Evolutionary conservation across 2,113 vertebrate genomes (phyloP).

Genomic region (Falco punctatus): DNA sequence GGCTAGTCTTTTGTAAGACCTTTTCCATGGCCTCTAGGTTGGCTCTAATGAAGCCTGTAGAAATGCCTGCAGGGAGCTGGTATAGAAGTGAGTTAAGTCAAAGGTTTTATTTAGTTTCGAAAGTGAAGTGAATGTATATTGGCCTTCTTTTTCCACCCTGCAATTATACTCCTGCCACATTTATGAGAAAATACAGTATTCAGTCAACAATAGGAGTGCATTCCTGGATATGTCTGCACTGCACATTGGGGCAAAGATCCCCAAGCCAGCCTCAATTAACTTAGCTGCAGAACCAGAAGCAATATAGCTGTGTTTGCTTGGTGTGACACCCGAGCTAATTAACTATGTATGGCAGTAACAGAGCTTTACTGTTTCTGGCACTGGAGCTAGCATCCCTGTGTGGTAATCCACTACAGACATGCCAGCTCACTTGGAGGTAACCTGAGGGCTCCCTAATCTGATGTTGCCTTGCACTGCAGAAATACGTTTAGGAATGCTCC

Average conservation of each 20-base stretch:
- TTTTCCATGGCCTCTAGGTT: constrained; percentile 62
- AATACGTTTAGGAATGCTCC: neutral
- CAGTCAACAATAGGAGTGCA: constrained; percentile 31
- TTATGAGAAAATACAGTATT: constrained; percentile 65
- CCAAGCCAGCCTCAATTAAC: constrained; percentile 56
- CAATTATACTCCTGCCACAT: constrained; percentile 57
- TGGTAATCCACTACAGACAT: neutral
- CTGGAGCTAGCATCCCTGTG: neutral
- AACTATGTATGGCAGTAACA: constrained; percentile 49
- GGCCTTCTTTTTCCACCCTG: constrained; percentile 43
- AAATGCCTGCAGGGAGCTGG: constrained; percentile 64
- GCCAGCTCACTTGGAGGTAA: constrained; percentile 41
- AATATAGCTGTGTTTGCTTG: constrained; percentile 25
- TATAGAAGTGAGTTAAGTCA: constrained; percentile 51
- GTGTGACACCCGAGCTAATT: constrained; percentile 55
- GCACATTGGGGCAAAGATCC: constrained; percentile 56
- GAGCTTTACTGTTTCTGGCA: constrained; percentile 56
- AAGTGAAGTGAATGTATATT: constrained; percentile 54
- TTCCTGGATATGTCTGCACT: constrained; percentile 36
- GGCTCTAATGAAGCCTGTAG: constrained; percentile 55
- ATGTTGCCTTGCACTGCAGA: neutral
- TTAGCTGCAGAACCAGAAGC: constrained; percentile 38
- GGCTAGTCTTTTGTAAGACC: constrained; percentile 56
- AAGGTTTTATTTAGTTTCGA: constrained; percentile 7
- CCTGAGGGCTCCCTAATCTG: neutral